Conservation (phyloP, 2,113 vertebrate species). For the Tauraco erythrolophus region DNA sequence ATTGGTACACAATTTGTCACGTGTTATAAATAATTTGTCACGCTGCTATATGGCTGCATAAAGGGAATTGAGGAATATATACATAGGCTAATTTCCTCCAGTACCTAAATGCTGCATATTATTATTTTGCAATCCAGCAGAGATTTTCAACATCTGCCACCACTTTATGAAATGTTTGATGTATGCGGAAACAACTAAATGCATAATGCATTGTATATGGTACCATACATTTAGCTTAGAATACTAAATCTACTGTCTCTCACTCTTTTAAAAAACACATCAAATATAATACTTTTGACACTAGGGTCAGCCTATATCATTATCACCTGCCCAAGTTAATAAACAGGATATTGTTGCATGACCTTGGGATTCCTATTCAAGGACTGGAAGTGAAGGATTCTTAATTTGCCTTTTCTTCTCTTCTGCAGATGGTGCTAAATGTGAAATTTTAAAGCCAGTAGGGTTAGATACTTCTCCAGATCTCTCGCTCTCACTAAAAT, state of each 20-base stretch:
- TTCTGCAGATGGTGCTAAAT: neutral
- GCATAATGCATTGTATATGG: neutral
- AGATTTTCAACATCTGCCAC: neutral
- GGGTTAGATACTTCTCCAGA: neutral
- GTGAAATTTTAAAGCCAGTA: neutral
- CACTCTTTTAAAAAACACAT: neutral
- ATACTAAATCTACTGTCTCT: neutral
- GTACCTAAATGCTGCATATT: neutral
- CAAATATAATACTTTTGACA: neutral
- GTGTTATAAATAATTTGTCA: neutral
- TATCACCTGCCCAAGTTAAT: neutral
- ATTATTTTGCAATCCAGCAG: neutral
- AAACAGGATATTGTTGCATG: neutral
- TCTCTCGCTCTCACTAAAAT: neutral
- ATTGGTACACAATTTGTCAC: neutral
- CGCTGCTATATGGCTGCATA: neutral
- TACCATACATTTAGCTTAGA: neutral
- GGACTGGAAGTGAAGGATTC: neutral
- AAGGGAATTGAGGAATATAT: neutral
- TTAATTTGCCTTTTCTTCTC: neutral
- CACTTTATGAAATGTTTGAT: neutral
- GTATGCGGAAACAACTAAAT: neutral
- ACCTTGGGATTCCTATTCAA: neutral
- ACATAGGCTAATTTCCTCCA: neutral
- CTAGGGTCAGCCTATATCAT: neutral